Base-by-base conservation (phyloP, 2,113 vertebrate genomes). In the Jacana jacana region DNA sequence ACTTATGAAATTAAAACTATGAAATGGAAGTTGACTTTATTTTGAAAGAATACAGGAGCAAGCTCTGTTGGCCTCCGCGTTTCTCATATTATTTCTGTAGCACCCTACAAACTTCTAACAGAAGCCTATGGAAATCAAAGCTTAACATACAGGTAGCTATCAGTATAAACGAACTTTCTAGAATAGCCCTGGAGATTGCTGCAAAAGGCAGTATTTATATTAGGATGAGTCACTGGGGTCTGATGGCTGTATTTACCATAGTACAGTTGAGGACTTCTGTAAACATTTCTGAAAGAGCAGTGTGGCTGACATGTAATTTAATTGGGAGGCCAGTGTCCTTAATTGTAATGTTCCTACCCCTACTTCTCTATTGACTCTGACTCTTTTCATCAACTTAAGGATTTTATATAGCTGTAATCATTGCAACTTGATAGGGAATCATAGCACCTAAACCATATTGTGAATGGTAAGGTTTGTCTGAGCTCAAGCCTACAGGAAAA, bases 1-100 rank as follows among this genome's bases (percentile, higher is more conserved):
- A 82, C 94, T 92, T 93, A 52, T 91, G 88, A 94, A 95, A 97
- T 92, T 95, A 96, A 44, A 94, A 85, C 88, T 94, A 86, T 94
- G 93, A 97, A 94, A 94, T 86, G 57, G 75, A 89, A 96, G 55
- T 57, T 93, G 84, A 91, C 95, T 23, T 23, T 78, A 58, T 88
- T 90, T 91, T 89, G 72, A 85, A 94, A 68, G 91, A 95, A 92
- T 68, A 94, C 81, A 92, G 69, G 73, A 92, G 49, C 55, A 91
- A 69, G n/a, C 60, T 96, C 81, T 91, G 54, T 80, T 78, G 51
- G 71, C 89, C 51, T 93, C 81, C 79, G 1, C 27, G 57, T 61
- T 57, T 91, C 76, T 89, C 49, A 33, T 17, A 4, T 54, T 11
- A 16, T 35, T 65, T 73, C 82, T 89, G 46, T 54, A 44, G 65